phyloP scores from a whole-genome alignment of 2,113 vertebrate species.

The Polypterus bichir region DNA sequence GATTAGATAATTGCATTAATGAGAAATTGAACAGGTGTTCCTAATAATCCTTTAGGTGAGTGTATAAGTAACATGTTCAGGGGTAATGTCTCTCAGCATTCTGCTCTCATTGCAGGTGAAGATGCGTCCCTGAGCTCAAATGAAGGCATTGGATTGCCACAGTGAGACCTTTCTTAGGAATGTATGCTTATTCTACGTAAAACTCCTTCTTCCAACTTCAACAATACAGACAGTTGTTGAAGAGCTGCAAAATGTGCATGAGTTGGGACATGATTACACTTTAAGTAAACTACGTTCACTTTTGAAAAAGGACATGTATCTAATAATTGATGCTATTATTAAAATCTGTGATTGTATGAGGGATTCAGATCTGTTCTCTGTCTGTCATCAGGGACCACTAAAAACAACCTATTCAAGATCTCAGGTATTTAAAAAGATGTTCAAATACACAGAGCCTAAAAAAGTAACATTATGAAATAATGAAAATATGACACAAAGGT shows the following conservation, averaged over 20 bases:
- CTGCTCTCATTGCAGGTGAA: conserved; percentile 8
- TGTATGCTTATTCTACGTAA: conserved; percentile 25
- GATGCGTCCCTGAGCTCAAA: conserved; percentile 18
- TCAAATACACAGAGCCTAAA: conserved; percentile 16
- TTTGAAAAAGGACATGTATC: conserved; percentile 18
- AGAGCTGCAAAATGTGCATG: conserved; percentile 26
- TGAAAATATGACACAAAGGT: conserved; percentile 24
- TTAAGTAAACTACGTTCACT: conserved; percentile 19
- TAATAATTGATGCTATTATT: conserved; percentile 19
- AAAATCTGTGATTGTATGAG: conserved; percentile 20
- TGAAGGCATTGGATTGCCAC: conserved; percentile 17
- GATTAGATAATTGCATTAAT: no score
- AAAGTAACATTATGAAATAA: conserved; percentile 17
- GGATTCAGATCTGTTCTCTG: conserved; percentile 22
- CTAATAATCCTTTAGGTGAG: no score
- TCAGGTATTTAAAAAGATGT: no score
- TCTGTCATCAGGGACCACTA: conserved; percentile 18
- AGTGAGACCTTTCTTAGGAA: conserved; percentile 21
- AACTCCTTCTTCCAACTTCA: conserved; percentile 24
- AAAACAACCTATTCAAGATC: conserved; percentile 21
- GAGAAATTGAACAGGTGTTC: no score
- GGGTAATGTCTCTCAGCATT: conserved; percentile 12
- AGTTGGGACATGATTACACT: conserved; percentile 22
- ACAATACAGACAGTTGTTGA: conserved; percentile 28
- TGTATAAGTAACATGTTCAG: no score